These are phyloP conservation scores for Pipistrellus kuhlii DNA, from an alignment of 2,797 vertebrate genomes.

Conservation along the genomic window DNA sequence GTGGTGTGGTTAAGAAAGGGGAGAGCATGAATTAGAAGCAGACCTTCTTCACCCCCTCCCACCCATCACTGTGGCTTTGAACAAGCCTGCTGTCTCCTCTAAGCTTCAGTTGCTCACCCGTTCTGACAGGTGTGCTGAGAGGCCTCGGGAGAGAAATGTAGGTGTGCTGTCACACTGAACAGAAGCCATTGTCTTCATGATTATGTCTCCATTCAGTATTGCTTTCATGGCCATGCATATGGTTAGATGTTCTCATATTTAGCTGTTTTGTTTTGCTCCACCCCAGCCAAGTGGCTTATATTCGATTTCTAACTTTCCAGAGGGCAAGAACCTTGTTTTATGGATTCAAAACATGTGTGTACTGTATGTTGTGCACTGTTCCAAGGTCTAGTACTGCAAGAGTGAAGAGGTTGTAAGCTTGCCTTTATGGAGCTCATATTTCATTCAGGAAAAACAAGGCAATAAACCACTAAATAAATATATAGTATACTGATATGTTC, in stretches of 20 bases:
- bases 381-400: neutral
- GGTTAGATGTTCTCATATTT: neutral
- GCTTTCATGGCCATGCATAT: neutral
- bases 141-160: neutral
- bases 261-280: neutral
- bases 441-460: neutral
- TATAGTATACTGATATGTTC: too few relatives aligned
- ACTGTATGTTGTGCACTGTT: neutral
- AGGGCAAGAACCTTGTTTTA: neutral
- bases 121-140: neutral
- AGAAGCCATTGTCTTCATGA: neutral
- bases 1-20: neutral
- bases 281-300: neutral
- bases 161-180: neutral
- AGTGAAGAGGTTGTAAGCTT: neutral
- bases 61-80: neutral
- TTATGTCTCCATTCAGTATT: neutral
- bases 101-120: neutral
- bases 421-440: slow-evolving; percentile 5
- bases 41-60: neutral
- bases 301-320: neutral
- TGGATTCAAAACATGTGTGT: neutral
- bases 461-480: neutral
- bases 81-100: neutral
- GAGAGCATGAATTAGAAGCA: neutral